These are phyloP conservation scores for Endotricha flammealis DNA, from an alignment of 2,888 invertebrate species.

Conservation along the genomic window DNA sequence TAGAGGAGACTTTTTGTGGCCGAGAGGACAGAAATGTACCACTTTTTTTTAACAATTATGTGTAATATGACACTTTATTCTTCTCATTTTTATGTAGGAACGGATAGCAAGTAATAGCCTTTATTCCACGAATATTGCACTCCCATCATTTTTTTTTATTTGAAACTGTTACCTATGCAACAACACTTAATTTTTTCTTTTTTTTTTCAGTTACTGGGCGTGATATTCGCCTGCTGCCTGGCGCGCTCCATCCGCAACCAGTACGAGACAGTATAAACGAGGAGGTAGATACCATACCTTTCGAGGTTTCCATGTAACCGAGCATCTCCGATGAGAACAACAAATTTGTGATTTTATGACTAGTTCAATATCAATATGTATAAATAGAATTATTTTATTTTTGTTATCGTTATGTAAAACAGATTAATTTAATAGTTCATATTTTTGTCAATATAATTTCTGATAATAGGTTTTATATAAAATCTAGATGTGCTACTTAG, in stretches of 20 bases:
- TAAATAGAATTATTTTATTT: slow-evolving; percentile 41
- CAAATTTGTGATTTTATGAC: slow-evolving; percentile 34
- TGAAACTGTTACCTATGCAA: too few relatives aligned
- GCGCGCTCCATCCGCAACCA: slow-evolving; percentile 95
- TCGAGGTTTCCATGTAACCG: slow-evolving; percentile 11
- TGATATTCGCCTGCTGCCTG: slow-evolving; percentile 94
- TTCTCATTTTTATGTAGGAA: too few relatives aligned
- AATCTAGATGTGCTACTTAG: slow-evolving; percentile 3
- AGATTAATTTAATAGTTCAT: slow-evolving; percentile 28
- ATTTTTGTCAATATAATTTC: slow-evolving; percentile 15
- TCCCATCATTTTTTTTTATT: too few relatives aligned
- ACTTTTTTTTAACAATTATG: too few relatives aligned
- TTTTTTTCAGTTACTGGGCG: slow-evolving; percentile 87
- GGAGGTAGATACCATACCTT: slow-evolving; percentile 13
- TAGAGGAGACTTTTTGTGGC: too few relatives aligned
- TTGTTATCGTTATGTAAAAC: slow-evolving; percentile 31
- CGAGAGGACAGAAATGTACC: too few relatives aligned
- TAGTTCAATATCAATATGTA: slow-evolving; percentile 27
- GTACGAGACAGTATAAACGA: slow-evolving; percentile 88
- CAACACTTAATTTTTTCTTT: too few relatives aligned
- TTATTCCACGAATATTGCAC: too few relatives aligned
- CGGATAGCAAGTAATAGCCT: too few relatives aligned
- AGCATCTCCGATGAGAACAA: slow-evolving; percentile 11
- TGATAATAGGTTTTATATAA: slow-evolving; percentile 10
- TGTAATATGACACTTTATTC: too few relatives aligned